Conservation (phyloP, 1,140 invertebrate genomes). For the Drepana arcuata region DNA sequence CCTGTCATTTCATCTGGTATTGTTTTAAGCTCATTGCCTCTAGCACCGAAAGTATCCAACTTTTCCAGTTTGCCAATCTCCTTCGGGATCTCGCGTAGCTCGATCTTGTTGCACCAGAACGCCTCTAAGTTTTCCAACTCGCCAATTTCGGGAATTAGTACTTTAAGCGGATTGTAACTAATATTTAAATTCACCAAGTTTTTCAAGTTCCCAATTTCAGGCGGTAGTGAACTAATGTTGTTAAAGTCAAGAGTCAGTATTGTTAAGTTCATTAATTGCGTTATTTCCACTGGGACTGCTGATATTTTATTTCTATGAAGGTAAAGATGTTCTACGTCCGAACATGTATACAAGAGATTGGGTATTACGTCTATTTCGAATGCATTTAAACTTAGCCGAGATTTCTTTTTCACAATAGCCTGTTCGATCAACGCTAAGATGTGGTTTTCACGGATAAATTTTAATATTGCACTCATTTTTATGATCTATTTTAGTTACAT, state of each 20-base stretch:
- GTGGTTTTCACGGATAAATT: conserved; percentile 76
- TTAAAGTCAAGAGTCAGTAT: conserved; percentile 76
- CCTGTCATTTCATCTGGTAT: conserved; percentile 71
- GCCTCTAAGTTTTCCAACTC: conserved; percentile 82
- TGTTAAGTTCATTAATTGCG: conserved; percentile 52
- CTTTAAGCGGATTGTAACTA: conserved; percentile 83
- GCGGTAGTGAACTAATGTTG: conserved; percentile 77
- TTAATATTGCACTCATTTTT: conserved; percentile 73
- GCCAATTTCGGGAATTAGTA: conserved; percentile 79
- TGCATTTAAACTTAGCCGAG: conserved; percentile 72
- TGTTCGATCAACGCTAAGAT: conserved; percentile 75
- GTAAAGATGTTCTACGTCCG: conserved; percentile 72
- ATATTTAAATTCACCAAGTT: conserved; percentile 85
- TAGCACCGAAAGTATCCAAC: conserved; percentile 79
- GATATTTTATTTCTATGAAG: conserved; percentile 74
- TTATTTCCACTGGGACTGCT: conserved; percentile 55
- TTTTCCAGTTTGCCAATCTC: conserved; percentile 81
- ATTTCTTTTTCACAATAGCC: conserved; percentile 71
- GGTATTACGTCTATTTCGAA: conserved; percentile 74
- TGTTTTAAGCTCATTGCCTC: conserved; percentile 73
- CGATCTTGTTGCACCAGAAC: conserved; percentile 79
- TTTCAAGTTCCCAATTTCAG: conserved; percentile 73
- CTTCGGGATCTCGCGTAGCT: conserved; percentile 72
- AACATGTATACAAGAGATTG: conserved; percentile 66
- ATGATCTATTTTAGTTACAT: conserved; percentile 49